These are phyloP conservation scores for Ligdia adustata DNA, from an alignment of 2,888 invertebrate species.

Conservation along the genomic window DNA sequence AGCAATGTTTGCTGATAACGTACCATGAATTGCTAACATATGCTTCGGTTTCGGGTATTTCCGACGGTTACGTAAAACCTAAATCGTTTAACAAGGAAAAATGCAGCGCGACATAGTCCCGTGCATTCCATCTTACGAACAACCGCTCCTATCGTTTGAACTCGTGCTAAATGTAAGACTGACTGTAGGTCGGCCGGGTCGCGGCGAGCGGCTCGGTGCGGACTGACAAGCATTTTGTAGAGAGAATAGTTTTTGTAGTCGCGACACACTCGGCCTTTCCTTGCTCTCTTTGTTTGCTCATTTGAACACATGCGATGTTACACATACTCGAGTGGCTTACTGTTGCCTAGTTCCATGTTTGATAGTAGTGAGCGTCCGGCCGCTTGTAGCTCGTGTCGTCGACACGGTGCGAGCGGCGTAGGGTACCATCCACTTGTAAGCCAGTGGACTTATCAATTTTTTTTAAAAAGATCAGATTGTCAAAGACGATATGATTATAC, in stretches of 20 bases:
- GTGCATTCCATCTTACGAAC: constrained; percentile 41
- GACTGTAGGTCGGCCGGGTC: constrained; percentile 60
- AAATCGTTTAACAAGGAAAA: constrained; percentile 4
- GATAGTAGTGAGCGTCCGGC: constrained; percentile 43
- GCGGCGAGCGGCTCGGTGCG: constrained; percentile 58
- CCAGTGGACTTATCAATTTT: constrained; percentile 62
- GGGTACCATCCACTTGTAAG: constrained; percentile 59
- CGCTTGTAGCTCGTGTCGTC: constrained; percentile 64
- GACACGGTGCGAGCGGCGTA: constrained; percentile 44
- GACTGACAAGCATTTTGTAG: constrained; percentile 75
- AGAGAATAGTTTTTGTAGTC: constrained; percentile 61
- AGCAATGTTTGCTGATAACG: no score
- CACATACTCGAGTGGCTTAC: constrained; percentile 61
- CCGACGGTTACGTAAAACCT: no score
- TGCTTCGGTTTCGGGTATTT: no score
- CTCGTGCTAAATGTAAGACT: constrained; percentile 65
- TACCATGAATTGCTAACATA: no score
- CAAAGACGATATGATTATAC: constrained; percentile 81
- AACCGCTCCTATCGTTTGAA: constrained; percentile 41
- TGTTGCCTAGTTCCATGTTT: constrained; percentile 50
- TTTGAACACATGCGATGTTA: constrained; percentile 72
- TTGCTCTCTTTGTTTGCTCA: constrained; percentile 68
- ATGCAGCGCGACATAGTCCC: constrained; percentile 26
- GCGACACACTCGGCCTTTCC: constrained; percentile 63
- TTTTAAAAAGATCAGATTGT: constrained; percentile 75